These are phyloP conservation scores for Struthio camelus DNA, from an alignment of 2,113 vertebrate species.

Conservation along the genomic window DNA sequence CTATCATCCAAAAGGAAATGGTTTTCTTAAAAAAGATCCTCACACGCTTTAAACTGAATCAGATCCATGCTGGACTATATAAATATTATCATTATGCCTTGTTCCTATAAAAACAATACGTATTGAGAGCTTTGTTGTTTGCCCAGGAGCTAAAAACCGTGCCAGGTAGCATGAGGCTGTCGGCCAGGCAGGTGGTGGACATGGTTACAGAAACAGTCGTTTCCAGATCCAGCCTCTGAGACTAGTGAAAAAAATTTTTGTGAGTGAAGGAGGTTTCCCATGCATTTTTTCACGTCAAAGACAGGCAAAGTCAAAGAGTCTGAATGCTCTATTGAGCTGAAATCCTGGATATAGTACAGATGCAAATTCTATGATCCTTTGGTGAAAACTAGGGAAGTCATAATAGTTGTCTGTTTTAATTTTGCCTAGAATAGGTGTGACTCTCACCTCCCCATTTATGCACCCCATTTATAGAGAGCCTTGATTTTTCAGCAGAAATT, in stretches of 20 bases:
- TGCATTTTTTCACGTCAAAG: background rate
- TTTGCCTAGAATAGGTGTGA: background rate
- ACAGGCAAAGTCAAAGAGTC: background rate
- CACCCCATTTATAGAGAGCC: background rate
- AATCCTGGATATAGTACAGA: background rate
- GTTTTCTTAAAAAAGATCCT: background rate
- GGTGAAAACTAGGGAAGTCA: background rate
- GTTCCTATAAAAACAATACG: conserved; percentile 25
- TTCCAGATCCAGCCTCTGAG: background rate
- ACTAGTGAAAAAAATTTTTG: background rate
- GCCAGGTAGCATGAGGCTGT: background rate
- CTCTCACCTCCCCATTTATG: background rate
- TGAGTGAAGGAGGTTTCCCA: background rate
- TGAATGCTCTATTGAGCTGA: background rate
- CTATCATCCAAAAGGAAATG: conserved; percentile 16
- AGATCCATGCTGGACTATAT: background rate
- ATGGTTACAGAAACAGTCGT: background rate
- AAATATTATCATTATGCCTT: background rate
- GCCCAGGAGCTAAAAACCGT: background rate
- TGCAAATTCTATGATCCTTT: background rate
- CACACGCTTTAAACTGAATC: background rate
- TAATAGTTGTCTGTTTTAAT: background rate
- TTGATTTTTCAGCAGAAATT: background rate
- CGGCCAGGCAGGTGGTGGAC: conserved; percentile 33
- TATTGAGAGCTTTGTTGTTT: background rate